Conservation (phyloP, 2,888 invertebrate species). For the Stenichneumon culpator region DNA sequence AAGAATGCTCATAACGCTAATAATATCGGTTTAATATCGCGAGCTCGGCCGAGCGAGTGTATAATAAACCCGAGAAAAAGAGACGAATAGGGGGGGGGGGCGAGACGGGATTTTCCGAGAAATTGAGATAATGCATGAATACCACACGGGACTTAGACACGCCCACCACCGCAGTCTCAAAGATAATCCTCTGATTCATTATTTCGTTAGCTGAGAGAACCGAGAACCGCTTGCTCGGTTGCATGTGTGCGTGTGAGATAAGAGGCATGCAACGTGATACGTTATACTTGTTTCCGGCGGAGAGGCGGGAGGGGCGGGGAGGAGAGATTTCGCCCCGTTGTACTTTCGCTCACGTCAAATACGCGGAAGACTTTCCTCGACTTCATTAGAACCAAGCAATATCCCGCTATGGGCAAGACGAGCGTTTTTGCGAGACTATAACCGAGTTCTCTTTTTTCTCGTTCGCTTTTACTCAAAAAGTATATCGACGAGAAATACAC, state of each 20-base stretch:
- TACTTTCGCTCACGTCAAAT: conserved; percentile 44
- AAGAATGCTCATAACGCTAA: not conserved
- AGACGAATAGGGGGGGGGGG: no score
- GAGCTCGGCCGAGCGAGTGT: not conserved
- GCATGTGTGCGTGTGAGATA: conserved; percentile 73
- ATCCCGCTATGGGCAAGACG: not conserved
- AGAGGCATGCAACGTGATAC: conserved; percentile 73
- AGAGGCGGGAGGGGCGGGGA: not conserved
- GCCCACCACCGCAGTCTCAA: conserved; percentile 66
- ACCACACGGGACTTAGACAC: conserved; percentile 69
- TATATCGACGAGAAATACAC: conserved; percentile 23
- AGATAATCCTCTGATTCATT: conserved; percentile 81
- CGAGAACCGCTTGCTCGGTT: conserved; percentile 31
- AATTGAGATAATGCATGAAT: conserved; percentile 78
- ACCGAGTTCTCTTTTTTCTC: not conserved
- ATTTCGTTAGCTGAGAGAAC: conserved; percentile 75
- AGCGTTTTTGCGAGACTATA: not conserved
- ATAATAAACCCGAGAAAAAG: conserved; percentile 9
- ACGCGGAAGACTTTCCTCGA: conserved; percentile 29
- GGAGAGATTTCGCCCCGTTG: conserved; percentile 7
- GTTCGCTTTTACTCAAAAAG: conserved; percentile 8
- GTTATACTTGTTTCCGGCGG: conserved; percentile 64
- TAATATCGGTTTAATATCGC: not conserved
- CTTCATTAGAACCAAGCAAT: conserved; percentile 47
- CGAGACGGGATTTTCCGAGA: conserved; percentile 54